These are phyloP conservation scores for Limanda limanda DNA, from an alignment of 2,113 vertebrate species.

Conservation along the genomic window DNA sequence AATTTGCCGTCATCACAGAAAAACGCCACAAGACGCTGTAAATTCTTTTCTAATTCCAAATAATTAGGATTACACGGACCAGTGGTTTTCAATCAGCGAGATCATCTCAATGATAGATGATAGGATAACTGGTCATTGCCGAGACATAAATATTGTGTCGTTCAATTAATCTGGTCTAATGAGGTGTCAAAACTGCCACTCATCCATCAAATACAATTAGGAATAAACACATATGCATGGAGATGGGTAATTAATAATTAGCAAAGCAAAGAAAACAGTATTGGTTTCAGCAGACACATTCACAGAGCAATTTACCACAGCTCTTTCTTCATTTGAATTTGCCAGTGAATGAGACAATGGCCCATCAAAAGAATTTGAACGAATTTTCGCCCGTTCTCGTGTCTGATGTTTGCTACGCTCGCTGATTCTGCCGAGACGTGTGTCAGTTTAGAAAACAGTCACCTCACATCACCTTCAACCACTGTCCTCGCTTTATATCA, in stretches of 20 bases:
- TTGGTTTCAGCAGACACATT: slow-evolving; percentile 77
- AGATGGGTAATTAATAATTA: slow-evolving; percentile 83
- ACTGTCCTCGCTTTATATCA: not conserved
- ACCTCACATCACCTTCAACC: slow-evolving; percentile 28
- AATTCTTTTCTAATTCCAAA: slow-evolving; percentile 98
- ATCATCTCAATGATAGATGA: slow-evolving; percentile 97
- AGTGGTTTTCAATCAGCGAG: slow-evolving; percentile 98
- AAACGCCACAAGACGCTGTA: slow-evolving; percentile 87
- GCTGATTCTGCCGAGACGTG: slow-evolving; percentile 27
- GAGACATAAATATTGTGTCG: slow-evolving; percentile 98
- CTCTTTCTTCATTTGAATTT: slow-evolving; percentile 51
- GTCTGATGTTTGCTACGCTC: slow-evolving; percentile 32
- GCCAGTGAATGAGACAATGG: slow-evolving; percentile 69
- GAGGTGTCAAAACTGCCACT: slow-evolving; percentile 96
- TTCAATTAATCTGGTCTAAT: slow-evolving; percentile 97
- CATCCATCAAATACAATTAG: slow-evolving; percentile 98
- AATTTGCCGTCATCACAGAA: slow-evolving; percentile 81
- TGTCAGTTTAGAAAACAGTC: slow-evolving; percentile 34
- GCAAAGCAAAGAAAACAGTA: slow-evolving; percentile 83
- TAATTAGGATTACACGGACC: slow-evolving; percentile 98
- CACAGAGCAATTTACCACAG: slow-evolving; percentile 70
- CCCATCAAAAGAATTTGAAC: slow-evolving; percentile 67
- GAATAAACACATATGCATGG: slow-evolving; percentile 83
- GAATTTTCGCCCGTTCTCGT: slow-evolving; percentile 31
- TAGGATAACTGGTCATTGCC: slow-evolving; percentile 94